Base-by-base conservation (phyloP, 2,888 invertebrate species). In the Cecidostiba fungosa region DNA sequence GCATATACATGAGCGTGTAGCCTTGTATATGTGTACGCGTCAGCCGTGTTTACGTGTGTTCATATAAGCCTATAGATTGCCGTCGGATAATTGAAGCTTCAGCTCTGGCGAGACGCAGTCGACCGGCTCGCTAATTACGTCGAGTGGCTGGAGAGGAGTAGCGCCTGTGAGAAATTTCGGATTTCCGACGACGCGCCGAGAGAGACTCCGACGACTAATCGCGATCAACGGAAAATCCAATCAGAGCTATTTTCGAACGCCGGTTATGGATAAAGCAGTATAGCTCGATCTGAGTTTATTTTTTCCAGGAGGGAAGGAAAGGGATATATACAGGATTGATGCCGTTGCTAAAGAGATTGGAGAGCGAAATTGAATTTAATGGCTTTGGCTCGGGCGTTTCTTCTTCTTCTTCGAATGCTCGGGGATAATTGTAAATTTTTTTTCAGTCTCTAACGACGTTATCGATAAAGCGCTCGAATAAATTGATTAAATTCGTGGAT, bases 311-410 rank as follows among this genome's bases (percentile, higher is more conserved):
- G 16, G n/a, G n/a, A n/a, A 19, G 10, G 10, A 50, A 23, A n/a
- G 3, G 29, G 47, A 1, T 5, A 5, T 50, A 14, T 47, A n/a
- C n/a, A n/a, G 29, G 16, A 62, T 62, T 39, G 62, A 77, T 77
- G 77, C 26, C n/a, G n/a, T 5, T 26, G 62, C 12, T 43, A 78
- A 69, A 69, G 78, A 32, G 78, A 78, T 78, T 69, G 69, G 43
- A 43, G 66, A 47, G 47, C 69, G 78, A 54, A 78, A 78, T 78
- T 69, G 69, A 78, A 66, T 78, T 78, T 69, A 66, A 77, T 66
- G 78, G 43, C 16, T 70, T 32, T 36, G 32, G 16, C 36, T 32
- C 70, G 50, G 0, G 19, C 19, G 16, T n/a, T n/a, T n/a, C 50
- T n/a, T 32, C 19, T 6, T 10, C 32, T 39, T 43, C 43, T 73